A percentile compares a stretch with the other conserved stretches of the same genome.
Evolutionary conservation across 2,113 vertebrate genomes (phyloP).

Genomic region (Zosterops pallidus): DNA sequence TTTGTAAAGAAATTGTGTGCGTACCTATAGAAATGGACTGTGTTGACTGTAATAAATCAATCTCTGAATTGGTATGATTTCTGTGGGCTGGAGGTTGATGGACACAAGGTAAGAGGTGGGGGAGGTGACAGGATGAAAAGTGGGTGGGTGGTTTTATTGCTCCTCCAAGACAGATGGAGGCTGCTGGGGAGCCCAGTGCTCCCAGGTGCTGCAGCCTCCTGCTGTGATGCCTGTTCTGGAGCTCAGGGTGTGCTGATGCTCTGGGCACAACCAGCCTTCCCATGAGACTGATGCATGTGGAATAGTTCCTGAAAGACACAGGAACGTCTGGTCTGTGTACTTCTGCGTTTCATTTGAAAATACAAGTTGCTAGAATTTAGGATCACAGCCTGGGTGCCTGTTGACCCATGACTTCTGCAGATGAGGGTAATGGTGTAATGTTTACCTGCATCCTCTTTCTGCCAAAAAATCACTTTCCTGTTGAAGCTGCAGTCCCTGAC

Average conservation of each 20-base stretch:
- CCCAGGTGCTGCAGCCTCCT: background rate
- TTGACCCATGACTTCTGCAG: background rate
- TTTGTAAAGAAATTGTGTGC: background rate
- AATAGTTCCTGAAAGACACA: background rate
- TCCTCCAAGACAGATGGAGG: fast-evolving
- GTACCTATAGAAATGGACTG: background rate
- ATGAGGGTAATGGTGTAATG: background rate
- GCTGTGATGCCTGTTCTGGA: fast-evolving
- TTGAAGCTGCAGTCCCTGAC: background rate
- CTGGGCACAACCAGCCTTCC: background rate
- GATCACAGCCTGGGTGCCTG: background rate
- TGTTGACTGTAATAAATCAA: background rate
- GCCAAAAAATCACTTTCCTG: background rate
- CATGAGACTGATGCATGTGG: background rate
- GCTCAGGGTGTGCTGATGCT: background rate
- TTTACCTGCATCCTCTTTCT: background rate
- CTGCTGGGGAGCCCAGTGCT: fast-evolving
- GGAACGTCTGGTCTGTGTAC: background rate
- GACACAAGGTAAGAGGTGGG: background rate
- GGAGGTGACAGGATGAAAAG: background rate
- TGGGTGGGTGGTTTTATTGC: fast-evolving
- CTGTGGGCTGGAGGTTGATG: background rate
- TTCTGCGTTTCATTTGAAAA: background rate
- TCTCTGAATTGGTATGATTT: background rate
- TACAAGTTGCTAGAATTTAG: background rate